Evolutionary conservation across 2,113 vertebrate species (phyloP).

Genomic region (Parotia lawesii): DNA sequence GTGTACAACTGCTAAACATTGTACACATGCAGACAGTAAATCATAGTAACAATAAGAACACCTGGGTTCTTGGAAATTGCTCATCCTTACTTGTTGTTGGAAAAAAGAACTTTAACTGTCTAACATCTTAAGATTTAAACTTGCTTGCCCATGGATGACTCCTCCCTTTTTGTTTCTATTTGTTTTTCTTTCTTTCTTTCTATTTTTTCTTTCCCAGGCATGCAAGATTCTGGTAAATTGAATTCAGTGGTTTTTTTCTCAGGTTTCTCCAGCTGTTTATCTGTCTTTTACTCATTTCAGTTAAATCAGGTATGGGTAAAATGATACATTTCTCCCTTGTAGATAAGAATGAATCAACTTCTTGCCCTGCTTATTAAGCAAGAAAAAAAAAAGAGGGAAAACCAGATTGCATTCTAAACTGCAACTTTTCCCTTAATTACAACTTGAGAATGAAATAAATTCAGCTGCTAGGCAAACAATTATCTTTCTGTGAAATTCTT

Average conservation of each 20-base stretch:
- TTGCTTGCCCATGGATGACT: neutral
- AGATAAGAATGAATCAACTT: constrained; percentile 25
- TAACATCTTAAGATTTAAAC: neutral
- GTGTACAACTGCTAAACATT: neutral
- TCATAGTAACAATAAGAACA: neutral
- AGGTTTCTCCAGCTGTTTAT: constrained; percentile 5
- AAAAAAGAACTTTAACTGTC: neutral
- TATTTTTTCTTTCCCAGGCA: neutral
- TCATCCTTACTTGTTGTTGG: neutral
- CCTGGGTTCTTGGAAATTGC: neutral
- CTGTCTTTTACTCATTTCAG: neutral
- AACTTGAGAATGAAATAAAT: constrained; percentile 6
- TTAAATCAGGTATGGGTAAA: neutral
- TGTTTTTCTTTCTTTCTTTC: neutral
- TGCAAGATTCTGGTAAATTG: neutral
- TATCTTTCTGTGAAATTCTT: constrained; percentile 49
- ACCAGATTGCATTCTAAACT: neutral
- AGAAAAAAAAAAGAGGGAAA: neutral
- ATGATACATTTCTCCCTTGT: neutral
- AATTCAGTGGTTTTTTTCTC: neutral
- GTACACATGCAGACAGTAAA: neutral
- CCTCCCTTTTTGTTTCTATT: neutral
- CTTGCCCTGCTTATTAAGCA: neutral
- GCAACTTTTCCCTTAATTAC: constrained; percentile 49
- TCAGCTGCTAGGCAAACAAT: constrained; percentile 47